Evolutionary conservation across 2,113 vertebrate genomes (phyloP).

Genomic region (Neogobius melanostomus): DNA sequence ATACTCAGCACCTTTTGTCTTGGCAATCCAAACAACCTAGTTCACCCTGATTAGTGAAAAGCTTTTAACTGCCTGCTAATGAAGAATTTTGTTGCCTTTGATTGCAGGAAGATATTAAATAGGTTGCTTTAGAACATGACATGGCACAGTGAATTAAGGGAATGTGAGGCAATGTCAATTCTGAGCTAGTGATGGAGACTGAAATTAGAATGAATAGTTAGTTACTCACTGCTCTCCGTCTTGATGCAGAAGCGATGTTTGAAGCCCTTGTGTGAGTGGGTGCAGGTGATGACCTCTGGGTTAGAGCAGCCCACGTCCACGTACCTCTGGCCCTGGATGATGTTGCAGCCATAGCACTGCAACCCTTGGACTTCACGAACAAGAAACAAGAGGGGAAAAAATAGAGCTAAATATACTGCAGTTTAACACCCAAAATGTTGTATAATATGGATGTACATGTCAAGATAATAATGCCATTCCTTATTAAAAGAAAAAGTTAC

Average conservation of each 20-base stretch:
- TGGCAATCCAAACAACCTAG: slow-evolving; percentile 42
- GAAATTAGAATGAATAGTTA: slow-evolving; percentile 21
- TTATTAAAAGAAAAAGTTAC: too few species aligned
- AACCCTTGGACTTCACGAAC: slow-evolving; percentile 75
- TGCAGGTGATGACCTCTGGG: slow-evolving; percentile 89
- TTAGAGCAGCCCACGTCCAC: slow-evolving; percentile 86
- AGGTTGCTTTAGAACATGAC: slow-evolving; percentile 41
- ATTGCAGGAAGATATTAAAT: slow-evolving; percentile 48
- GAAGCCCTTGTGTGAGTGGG: slow-evolving; percentile 90
- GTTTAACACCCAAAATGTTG: background rate
- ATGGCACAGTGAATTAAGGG: slow-evolving; percentile 33
- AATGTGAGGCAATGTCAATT: slow-evolving; percentile 21
- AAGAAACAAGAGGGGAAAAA: background rate
- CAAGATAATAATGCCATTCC: too few species aligned
- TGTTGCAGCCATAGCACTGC: slow-evolving; percentile 91
- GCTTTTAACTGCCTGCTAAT: slow-evolving; percentile 46
- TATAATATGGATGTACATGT: too few species aligned
- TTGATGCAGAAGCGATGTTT: slow-evolving; percentile 92
- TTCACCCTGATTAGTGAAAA: slow-evolving; percentile 47
- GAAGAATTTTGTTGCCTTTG: slow-evolving; percentile 48
- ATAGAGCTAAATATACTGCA: background rate
- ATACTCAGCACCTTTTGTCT: slow-evolving; percentile 51
- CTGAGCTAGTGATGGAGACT: slow-evolving; percentile 8
- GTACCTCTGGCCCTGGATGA: slow-evolving; percentile 82
- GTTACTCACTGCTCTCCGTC: slow-evolving; percentile 88